Base-by-base conservation (phyloP, 2,113 vertebrate species). In the Corythoichthys haematopterus region DNA sequence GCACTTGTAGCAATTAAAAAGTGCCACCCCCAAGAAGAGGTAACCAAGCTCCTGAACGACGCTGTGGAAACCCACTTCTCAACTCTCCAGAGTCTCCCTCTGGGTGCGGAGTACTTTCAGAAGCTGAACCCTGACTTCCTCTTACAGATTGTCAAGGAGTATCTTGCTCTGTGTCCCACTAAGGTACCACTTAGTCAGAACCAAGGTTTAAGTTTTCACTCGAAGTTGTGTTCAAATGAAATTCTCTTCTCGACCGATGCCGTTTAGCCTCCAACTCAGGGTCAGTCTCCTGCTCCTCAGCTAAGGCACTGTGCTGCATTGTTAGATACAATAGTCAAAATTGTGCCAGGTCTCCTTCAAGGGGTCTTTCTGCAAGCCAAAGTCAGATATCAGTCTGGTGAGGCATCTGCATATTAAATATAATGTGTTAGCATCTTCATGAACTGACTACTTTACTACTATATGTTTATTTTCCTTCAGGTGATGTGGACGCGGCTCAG, bases 121-220 rank as follows among this genome's bases (percentile, higher is more conserved):
- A 96, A 92, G 71, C 90, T 98, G 82, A 98, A 99, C 81, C 94
- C 97, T 20, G 95, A 98, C 87, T 98, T 99, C 85, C 89, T 99
- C 65, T 80, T 98, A 61, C 94, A 98, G 87, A 93, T 98, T 57
- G 85, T 94, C 78, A 96, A 79, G 77, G 94, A 94, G 58, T 98
- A 95, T 87, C 91, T 98, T 64, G 91, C 85, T 14, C 90, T 98
- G 76, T 98, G 93, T 78, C 95, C 96, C 67, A 75, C 92, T 52
- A 93, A 95, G 93, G 97, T 98, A 80, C 2, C 50, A 71, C 12
- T 63, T n/a, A 38, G 12, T 4, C 9, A 28, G 6, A 35, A 33
- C 57, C 14, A 5, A 6, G 28, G 14, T 9, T 64, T 45, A 46
- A 13, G 0, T 43, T 60, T 60, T 16, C 2, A n/a, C 58, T 37